Evolutionary conservation across 2,797 vertebrate genomes (phyloP).

Genomic region (Leptatherina wallacei): DNA sequence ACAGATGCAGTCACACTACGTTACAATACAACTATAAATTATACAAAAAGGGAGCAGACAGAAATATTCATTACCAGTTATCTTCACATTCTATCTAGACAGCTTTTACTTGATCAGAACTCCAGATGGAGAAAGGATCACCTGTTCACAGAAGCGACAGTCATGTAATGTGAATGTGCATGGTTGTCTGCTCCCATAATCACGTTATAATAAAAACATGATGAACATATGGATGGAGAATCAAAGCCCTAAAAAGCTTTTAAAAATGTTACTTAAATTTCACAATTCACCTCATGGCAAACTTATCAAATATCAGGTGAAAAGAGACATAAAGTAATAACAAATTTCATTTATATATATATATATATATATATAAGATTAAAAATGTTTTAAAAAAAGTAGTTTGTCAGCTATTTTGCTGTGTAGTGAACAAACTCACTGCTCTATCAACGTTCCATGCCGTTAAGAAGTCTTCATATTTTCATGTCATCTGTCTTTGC

Average conservation of each 20-base stretch:
- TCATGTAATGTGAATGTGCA: slow-evolving; percentile 20
- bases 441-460: too few relatives aligned
- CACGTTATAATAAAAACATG: slow-evolving; percentile 40
- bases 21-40: slow-evolving; percentile 3
- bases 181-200: slow-evolving; percentile 40
- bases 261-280: slow-evolving; percentile 10
- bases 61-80: slow-evolving; percentile 2
- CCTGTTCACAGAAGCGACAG: slow-evolving; percentile 39
- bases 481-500: too few relatives aligned
- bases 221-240: slow-evolving; percentile 18
- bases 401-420: too few relatives aligned
- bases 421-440: too few relatives aligned
- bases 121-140: slow-evolving; percentile 53
- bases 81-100: slow-evolving; percentile 28
- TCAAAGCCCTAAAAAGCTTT: background rate
- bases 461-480: too few relatives aligned
- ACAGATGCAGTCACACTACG: background rate
- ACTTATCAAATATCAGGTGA: slow-evolving; percentile 10
- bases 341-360: too few relatives aligned
- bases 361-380: background rate
- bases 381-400: too few relatives aligned
- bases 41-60: slow-evolving; percentile 9
- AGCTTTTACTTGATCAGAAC: slow-evolving; percentile 47
- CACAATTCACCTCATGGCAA: background rate
- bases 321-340: too few relatives aligned